Percentiles rank a stretch among this genome's conserved stretches.
phyloP scores from a whole-genome alignment of 2,113 vertebrate genomes.

The Antechinus stuartii region DNA sequence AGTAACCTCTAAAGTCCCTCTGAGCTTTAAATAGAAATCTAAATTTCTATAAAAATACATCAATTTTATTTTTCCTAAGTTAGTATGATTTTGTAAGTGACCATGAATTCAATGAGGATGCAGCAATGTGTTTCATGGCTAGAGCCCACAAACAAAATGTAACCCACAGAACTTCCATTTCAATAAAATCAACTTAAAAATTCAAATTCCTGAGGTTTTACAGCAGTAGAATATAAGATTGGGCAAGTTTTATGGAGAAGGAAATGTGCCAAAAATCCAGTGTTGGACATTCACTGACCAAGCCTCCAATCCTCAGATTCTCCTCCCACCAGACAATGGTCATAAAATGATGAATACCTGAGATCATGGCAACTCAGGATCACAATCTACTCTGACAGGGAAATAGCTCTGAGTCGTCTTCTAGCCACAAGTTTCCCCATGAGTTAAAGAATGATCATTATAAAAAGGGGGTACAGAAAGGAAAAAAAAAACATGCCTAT shows the following conservation, averaged over 20 bases:
- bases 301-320: not conserved
- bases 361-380: not conserved
- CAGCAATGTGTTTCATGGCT: not conserved
- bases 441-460: not conserved
- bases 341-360: not conserved
- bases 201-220: not conserved
- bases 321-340: not conserved
- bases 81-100: not conserved
- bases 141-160: not conserved
- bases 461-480: not conserved
- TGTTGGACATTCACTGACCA: not conserved
- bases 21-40: not conserved
- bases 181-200: not conserved
- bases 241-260: not conserved
- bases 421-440: too few relatives aligned
- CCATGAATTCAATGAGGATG: not conserved
- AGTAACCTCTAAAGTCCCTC: not conserved
- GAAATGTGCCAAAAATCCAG: not conserved
- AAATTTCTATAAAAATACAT: not conserved
- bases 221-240: not conserved
- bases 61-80: not conserved
- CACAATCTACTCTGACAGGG: too few relatives aligned
- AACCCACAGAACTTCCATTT: not conserved
- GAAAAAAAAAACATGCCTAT: not conserved
- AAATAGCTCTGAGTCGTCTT: not conserved